Percentiles rank a stretch among this genome's conserved stretches.
Conservation (phyloP, 2,113 vertebrate genomes). For the Urocolius indicus region DNA sequence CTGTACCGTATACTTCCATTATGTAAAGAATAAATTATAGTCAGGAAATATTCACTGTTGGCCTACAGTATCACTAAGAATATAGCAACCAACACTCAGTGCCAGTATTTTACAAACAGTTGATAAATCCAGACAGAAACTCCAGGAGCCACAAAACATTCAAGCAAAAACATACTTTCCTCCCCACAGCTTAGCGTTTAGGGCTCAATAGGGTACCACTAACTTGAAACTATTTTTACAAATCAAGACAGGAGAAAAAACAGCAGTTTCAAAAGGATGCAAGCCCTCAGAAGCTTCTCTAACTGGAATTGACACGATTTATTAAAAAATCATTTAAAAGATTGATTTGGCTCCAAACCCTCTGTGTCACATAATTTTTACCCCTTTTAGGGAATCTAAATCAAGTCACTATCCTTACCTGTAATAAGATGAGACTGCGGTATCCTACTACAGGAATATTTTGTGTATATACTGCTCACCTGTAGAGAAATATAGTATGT, state of each 20-base stretch:
- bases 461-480: not conserved
- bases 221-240: constrained; percentile 5
- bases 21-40: not conserved
- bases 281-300: not conserved
- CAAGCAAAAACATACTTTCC: not conserved
- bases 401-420: not conserved
- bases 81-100: not conserved
- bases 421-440: not conserved
- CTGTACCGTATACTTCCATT: not conserved
- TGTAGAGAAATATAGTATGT: not conserved
- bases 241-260: not conserved
- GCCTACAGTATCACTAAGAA: not conserved
- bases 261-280: not conserved
- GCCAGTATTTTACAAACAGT: not conserved
- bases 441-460: not conserved
- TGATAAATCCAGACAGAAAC: not conserved
- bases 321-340: not conserved
- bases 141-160: not conserved
- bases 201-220: not conserved
- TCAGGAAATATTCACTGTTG: not conserved
- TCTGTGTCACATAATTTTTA: not conserved
- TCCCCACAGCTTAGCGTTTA: not conserved
- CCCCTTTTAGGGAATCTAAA: not conserved
- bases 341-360: not conserved
- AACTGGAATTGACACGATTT: not conserved